Base-by-base conservation (phyloP, 2,888 invertebrate genomes). In the Ennomos quercinarius region DNA sequence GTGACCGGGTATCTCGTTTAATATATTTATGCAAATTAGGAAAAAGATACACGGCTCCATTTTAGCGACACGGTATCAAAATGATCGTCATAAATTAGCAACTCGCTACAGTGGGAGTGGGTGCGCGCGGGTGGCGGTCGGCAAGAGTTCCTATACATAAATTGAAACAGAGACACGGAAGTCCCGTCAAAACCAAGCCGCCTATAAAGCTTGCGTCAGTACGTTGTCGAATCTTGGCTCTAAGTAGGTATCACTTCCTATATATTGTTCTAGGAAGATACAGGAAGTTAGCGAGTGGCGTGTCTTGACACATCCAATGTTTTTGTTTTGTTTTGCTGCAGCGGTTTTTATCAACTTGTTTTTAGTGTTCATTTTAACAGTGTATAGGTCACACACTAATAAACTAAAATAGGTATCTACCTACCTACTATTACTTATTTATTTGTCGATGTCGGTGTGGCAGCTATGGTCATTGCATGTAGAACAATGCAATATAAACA, bases 181-280 rank as follows among this genome's bases (percentile, higher is more conserved):
- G 75, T 74, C 67, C 57, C 63, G 63, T 61, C 67, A 68, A 63
- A 66, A 63, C 68, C 68, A 70, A 65, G 70, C 74, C 73, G 72
- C 80, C 77, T 71, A 79, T 77, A 66, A 64, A 56, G 74, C 70
- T 83, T 82, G 74, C 82, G 83, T 81, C 81, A 82, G 70, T 51
- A 55, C 60, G 55, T 46, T 72, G 71, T 75, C 73, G 71, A 77
- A 80, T 77, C 71, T 73, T 64, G 48, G 40, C 49, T 54, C 46
- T 53, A 37, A 58, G 38, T 60, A 52, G 70, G 70, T 76, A 71
- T 71, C 75, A 76, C 78, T 83, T 81, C 83, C 83, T 81, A 78
- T 73, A 79, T 66, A 61, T 67, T 64, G 61, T 67, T 63, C 60
- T 58, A 56, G 42, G 58, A 52, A 59, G 56, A 51, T 38, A 34